Base-by-base conservation (phyloP, 2,113 vertebrate species). In the Cinclus cinclus region DNA sequence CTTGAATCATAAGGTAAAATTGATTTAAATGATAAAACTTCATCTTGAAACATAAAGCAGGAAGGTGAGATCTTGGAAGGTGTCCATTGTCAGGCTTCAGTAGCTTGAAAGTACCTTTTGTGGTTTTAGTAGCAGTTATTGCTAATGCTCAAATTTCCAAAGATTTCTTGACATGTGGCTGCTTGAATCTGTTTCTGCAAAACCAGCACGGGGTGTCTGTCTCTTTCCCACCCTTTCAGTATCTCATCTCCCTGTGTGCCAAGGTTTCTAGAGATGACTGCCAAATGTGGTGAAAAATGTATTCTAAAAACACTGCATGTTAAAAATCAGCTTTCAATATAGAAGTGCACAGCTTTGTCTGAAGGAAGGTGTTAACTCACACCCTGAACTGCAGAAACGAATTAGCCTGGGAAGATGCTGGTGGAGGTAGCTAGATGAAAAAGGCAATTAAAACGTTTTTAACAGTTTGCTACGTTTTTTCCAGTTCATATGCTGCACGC, bases 1-100 rank as follows among this genome's bases (percentile, higher is more conserved):
- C 96, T 98, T 99, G 89, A 99, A 99, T 97, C 99, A 99, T 91
- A 99, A 99, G 99, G 99, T 99, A 97, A 60, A 39, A 33, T 33
- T 25, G 27, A 65, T 77, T 65, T 56, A 27, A 35, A 8, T 67
- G 8, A 13, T 81, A 4, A 3, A 42, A 4, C 22, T 59, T 39
- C 7, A 33, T 42, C 73, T 21, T 60, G 56, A 74, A 67, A 50
- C 3, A 1, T 3, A 15, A 50, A 65, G 27, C 44, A 63, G 59
- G 75, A 30, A 55, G 28, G 28, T 42, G 60, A 59, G 11, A 37
- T 60, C 8, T 3, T 80, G 50, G 39, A 35, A 63, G 15, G 9
- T 11, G 12, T 28, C 27, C 2, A 3, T 11, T 70, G 42, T 42
- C 11, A 52, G 42, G 35, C 50, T 79, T 60, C 74, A 83, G 41